Percentiles rank a stretch among this genome's conserved stretches.
These are phyloP conservation scores for Spizaetus ornatus DNA, from an alignment of 2,113 vertebrate species.

Conservation along the genomic window DNA sequence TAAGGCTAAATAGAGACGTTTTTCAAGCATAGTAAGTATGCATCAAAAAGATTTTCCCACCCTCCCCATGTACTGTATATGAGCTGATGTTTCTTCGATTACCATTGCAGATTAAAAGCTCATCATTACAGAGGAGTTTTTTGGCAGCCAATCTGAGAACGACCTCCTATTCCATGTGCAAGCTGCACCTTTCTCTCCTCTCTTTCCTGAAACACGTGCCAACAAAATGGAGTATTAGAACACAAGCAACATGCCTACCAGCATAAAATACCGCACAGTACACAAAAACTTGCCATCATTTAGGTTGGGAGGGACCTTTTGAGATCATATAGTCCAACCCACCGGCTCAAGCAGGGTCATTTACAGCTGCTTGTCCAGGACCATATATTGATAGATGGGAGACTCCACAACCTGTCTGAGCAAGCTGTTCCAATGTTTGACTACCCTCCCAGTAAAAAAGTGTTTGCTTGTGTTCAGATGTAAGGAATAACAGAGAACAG, in stretches of 20 bases:
- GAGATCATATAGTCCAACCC: background rate
- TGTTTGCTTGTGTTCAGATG: background rate
- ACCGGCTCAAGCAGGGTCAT: background rate
- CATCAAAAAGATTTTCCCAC: background rate
- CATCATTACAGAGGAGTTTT: background rate
- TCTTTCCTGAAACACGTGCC: background rate
- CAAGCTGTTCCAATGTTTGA: background rate
- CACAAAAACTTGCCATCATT: background rate
- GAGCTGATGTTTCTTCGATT: background rate
- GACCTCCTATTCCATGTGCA: background rate
- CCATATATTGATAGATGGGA: background rate
- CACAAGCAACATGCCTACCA: background rate
- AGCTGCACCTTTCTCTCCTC: background rate
- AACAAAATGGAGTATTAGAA: background rate
- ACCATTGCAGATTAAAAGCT: background rate
- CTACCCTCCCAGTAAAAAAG: background rate
- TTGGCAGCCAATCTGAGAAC: background rate
- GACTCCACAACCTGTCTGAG: background rate
- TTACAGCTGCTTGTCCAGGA: background rate
- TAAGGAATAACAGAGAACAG: background rate
- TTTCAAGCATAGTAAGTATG: background rate
- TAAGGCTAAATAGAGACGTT: background rate
- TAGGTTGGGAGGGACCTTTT: background rate
- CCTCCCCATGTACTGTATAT: background rate
- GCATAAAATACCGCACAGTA: background rate